A percentile compares a stretch with the other conserved stretches of the same genome.
These are phyloP conservation scores for Aphodius granarius DNA, from an alignment of 2,888 invertebrate genomes.

Conservation along the genomic window DNA sequence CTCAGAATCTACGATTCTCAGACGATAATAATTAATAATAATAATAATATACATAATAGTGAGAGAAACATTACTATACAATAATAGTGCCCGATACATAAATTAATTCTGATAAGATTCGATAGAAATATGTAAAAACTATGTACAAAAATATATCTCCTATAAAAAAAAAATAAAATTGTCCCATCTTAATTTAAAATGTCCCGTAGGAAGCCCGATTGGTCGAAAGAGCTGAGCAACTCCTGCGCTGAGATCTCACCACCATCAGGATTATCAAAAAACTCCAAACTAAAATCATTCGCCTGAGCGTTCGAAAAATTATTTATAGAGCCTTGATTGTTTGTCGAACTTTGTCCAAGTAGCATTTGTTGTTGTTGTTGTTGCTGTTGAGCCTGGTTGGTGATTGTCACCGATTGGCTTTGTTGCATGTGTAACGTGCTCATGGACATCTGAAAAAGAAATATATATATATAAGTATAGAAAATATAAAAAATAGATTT, in stretches of 20 bases:
- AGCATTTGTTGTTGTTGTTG: conserved; percentile 40
- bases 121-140: conserved; percentile 16
- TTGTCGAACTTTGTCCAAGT: conserved; percentile 37
- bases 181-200: conserved; percentile 27
- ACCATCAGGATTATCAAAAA: conserved; percentile 80
- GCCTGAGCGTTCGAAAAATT: conserved; percentile 58
- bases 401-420: conserved; percentile 66
- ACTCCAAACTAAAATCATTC: conserved; percentile 79
- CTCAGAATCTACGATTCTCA: too few relatives aligned
- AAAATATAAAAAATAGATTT: neutral
- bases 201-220: conserved; percentile 62
- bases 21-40: neutral
- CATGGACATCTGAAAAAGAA: conserved; percentile 57
- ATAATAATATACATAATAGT: neutral
- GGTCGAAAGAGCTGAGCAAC: conserved; percentile 80
- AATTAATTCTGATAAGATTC: neutral
- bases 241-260: conserved; percentile 80
- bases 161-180: conserved; percentile 40
- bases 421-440: conserved; percentile 72
- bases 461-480: neutral
- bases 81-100: neutral
- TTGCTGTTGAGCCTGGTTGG: conserved; percentile 33
- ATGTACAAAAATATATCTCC: conserved; percentile 41
- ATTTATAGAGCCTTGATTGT: conserved; percentile 47
- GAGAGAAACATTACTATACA: neutral